Conservation (phyloP, 2,888 invertebrate species). For the Folsomia manolachei region DNA sequence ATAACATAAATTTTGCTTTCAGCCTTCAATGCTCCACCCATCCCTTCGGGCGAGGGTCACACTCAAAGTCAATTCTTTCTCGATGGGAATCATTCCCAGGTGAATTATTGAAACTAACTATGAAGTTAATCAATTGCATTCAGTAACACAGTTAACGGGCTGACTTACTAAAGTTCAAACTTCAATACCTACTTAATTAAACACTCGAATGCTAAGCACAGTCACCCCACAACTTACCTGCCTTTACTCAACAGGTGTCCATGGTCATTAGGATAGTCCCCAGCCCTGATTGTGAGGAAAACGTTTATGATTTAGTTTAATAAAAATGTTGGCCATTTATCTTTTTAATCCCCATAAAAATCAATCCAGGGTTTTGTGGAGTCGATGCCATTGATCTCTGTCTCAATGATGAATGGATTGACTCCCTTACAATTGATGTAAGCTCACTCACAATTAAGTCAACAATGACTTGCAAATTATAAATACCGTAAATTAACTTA, state of each 20-base stretch:
- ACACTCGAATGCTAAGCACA: too few species aligned
- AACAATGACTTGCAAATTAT: not conserved
- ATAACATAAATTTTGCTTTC: too few species aligned
- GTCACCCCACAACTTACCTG: too few species aligned
- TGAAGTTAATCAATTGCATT: too few species aligned
- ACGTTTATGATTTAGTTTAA: too few species aligned
- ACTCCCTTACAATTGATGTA: conserved; percentile 47
- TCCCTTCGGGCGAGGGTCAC: conserved; percentile 63
- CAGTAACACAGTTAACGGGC: too few species aligned
- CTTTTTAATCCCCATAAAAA: conserved; percentile 53
- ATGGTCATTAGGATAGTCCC: conserved; percentile 62
- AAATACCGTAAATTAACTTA: too few species aligned
- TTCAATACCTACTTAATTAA: too few species aligned
- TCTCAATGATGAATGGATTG: conserved; percentile 52
- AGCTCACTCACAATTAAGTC: conserved; percentile 1
- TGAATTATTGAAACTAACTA: too few species aligned
- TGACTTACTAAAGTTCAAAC: too few species aligned
- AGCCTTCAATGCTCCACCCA: conserved; percentile 60
- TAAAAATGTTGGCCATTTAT: too few species aligned
- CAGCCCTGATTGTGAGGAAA: conserved; percentile 65
- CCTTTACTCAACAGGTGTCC: conserved; percentile 59
- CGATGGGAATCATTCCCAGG: conserved; percentile 56
- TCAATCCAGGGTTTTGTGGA: conserved; percentile 69
- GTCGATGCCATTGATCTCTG: conserved; percentile 64
- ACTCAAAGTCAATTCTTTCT: conserved; percentile 55